phyloP scores from a whole-genome alignment of 2,888 invertebrate genomes.

The Cephonodes hylas region DNA sequence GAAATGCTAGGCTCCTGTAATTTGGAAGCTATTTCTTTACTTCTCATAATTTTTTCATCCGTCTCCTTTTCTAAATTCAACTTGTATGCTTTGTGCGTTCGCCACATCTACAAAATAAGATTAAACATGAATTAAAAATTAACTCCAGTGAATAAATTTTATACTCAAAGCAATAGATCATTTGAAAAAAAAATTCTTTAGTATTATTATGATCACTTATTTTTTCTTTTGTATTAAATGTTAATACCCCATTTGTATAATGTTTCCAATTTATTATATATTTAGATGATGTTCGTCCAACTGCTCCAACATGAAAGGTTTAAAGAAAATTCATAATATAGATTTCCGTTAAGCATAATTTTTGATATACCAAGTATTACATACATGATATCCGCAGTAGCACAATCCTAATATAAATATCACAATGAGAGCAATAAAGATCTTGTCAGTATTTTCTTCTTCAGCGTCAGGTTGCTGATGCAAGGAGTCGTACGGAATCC shows the following conservation, averaged over 20 bases:
- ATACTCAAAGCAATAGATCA: background rate
- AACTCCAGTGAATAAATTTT: background rate
- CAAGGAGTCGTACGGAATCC: constrained; percentile 87
- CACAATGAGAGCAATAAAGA: constrained; percentile 89
- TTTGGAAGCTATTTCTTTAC: constrained; percentile 87
- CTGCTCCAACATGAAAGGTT: too few species aligned
- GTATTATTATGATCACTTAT: too few species aligned
- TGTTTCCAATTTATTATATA: too few species aligned
- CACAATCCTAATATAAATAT: constrained; percentile 84
- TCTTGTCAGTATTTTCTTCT: constrained; percentile 90
- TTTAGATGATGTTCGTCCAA: too few species aligned
- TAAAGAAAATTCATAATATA: too few species aligned
- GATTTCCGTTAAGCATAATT: too few species aligned
- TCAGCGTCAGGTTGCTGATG: constrained; percentile 87
- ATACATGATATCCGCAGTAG: constrained; percentile 85
- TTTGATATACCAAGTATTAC: too few species aligned
- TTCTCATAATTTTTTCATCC: constrained; percentile 87
- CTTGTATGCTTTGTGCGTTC: constrained; percentile 87
- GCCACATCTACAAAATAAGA: constrained; percentile 83
- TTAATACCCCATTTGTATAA: too few species aligned
- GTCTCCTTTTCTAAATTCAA: constrained; percentile 87
- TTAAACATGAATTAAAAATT: background rate
- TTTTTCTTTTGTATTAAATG: too few species aligned
- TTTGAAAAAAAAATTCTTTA: too few species aligned
- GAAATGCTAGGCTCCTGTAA: constrained; percentile 82